Evolutionary conservation across 1,140 invertebrate genomes (phyloP).

Genomic region (Chlorops oryzae): DNA sequence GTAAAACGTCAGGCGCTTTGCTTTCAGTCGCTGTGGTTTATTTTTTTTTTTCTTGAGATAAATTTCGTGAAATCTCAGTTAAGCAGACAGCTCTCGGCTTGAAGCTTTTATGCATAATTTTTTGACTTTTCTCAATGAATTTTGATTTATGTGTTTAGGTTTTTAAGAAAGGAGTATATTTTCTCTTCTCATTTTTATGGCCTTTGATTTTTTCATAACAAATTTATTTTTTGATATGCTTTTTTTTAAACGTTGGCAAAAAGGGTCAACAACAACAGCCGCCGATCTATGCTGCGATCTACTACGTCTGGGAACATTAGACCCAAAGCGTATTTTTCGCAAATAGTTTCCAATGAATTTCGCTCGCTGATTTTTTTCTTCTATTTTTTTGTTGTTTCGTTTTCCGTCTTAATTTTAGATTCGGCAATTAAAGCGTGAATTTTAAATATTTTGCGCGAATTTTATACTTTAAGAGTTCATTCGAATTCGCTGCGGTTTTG

Average conservation of each 20-base stretch:
- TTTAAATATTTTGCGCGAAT: slow-evolving; percentile 40
- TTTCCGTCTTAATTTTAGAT: slow-evolving; percentile 8
- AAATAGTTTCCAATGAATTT: slow-evolving; percentile 46
- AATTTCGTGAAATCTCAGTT: too few species aligned
- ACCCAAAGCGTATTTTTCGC: slow-evolving; percentile 22
- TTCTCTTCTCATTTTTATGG: background rate
- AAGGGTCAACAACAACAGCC: too few species aligned
- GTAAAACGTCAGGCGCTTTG: too few species aligned
- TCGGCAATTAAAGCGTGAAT: slow-evolving; percentile 41
- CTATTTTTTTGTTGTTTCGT: slow-evolving; percentile 10
- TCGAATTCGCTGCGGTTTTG: slow-evolving; percentile 31
- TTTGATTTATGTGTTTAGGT: slow-evolving; percentile 40
- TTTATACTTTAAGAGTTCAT: slow-evolving; percentile 31
- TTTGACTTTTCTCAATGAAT: slow-evolving; percentile 39
- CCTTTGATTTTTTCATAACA: slow-evolving; percentile 7
- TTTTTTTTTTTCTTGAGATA: too few species aligned
- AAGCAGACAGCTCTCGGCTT: too few species aligned
- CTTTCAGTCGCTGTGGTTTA: too few species aligned
- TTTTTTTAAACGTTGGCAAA: background rate
- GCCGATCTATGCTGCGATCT: background rate
- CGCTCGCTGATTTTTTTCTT: slow-evolving; percentile 19
- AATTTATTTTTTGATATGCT: slow-evolving; percentile 7
- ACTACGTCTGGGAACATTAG: slow-evolving; percentile 4
- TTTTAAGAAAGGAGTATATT: slow-evolving; percentile 13
- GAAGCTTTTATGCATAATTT: slow-evolving; percentile 19